These are phyloP conservation scores for Loris lydekkerianus DNA, from an alignment of 2,797 vertebrate genomes.

Conservation along the genomic window DNA sequence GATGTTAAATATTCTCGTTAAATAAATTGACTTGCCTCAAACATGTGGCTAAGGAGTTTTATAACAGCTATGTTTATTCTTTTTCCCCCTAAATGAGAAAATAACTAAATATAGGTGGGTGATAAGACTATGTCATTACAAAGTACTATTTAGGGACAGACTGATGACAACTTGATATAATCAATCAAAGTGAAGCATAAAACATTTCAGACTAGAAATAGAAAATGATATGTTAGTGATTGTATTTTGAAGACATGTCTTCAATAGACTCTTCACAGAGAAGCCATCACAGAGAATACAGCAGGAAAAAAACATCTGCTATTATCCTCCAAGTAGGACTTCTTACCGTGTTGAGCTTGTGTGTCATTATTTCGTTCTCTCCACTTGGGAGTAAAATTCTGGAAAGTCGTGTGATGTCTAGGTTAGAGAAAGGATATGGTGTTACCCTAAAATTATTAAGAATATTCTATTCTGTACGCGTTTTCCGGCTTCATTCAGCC, in stretches of 20 bases:
- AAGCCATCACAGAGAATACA: not conserved
- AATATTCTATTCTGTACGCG: not conserved
- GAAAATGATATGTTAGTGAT: not conserved
- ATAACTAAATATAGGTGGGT: constrained; percentile 2
- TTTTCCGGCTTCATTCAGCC: not conserved
- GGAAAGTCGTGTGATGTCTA: not conserved
- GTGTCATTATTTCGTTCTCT: not conserved
- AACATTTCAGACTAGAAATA: not conserved
- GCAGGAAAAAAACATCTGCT: not conserved
- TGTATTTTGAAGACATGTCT: not conserved
- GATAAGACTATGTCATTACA: not conserved
- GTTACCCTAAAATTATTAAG: not conserved
- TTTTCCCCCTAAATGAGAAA: constrained; percentile 9
- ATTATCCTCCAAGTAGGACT: not conserved
- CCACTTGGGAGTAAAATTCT: not conserved
- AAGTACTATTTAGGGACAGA: not conserved
- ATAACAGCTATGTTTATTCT: not conserved
- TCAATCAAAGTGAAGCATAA: not conserved
- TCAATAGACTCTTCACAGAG: not conserved
- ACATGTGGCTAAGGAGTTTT: not conserved
- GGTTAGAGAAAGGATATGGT: not conserved
- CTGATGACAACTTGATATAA: constrained; percentile 15
- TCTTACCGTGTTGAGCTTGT: not conserved
- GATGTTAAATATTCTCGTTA: constrained; percentile 53
- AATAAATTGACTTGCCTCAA: not conserved